phyloP scores from a whole-genome alignment of 2,113 vertebrate genomes.

The Penelope pileata region DNA sequence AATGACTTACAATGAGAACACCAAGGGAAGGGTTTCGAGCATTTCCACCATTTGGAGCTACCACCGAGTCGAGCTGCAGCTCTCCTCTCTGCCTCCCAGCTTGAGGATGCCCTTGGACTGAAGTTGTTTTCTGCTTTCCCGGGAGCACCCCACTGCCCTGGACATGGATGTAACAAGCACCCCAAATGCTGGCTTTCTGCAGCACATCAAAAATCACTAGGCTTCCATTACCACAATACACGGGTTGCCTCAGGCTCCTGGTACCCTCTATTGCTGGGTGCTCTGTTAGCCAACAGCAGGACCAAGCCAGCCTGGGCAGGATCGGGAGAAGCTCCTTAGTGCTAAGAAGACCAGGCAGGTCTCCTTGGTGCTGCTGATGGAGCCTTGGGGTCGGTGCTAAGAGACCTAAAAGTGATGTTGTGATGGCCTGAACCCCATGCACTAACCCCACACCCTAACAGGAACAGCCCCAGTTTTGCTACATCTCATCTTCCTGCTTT shows the following conservation, averaged over 20 bases:
- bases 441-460: not conserved
- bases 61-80: not conserved
- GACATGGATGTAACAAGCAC: not conserved
- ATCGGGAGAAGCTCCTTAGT: not conserved
- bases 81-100: not conserved
- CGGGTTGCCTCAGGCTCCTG: not conserved
- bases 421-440: fast-evolving
- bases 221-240: not conserved
- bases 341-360: not conserved
- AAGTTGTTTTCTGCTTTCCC: not conserved
- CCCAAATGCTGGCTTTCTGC: not conserved
- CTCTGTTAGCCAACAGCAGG: not conserved
- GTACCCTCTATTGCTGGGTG: fast-evolving
- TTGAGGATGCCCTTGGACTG: not conserved
- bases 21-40: not conserved
- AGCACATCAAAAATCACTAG: fast-evolving
- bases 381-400: not conserved
- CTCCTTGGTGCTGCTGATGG: not conserved
- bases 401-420: not conserved
- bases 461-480: too few species aligned
- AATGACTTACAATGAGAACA: not conserved
- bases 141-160: not conserved
- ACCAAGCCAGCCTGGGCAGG: not conserved
- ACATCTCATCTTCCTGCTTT: not conserved
- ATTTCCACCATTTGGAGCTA: not conserved